Conservation (phyloP, 2,113 vertebrate species). For the Noctilio leporinus region DNA sequence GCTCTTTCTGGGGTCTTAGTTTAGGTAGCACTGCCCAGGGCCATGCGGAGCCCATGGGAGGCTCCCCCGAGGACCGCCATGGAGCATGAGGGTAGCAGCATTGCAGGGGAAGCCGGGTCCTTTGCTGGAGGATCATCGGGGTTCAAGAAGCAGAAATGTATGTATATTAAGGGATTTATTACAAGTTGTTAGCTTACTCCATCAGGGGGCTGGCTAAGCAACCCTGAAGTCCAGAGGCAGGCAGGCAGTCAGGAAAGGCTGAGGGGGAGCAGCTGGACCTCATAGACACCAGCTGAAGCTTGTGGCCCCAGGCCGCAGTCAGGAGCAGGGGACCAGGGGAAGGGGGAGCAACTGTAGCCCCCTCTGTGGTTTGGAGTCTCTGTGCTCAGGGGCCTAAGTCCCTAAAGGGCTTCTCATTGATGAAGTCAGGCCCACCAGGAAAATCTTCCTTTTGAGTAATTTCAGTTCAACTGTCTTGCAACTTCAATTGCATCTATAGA, state of each 20-base stretch:
- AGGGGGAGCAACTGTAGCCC: background rate
- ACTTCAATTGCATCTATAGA: background rate
- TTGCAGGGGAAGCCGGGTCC: background rate
- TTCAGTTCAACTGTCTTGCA: background rate
- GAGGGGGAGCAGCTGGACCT: background rate
- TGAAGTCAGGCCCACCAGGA: background rate
- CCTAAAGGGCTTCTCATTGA: background rate
- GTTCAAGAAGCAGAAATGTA: background rate
- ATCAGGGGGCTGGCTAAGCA: rapidly evolving
- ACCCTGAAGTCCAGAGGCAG: background rate
- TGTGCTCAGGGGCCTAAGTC: background rate
- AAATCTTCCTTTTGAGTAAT: background rate
- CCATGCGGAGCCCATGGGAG: background rate
- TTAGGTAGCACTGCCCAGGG: background rate
- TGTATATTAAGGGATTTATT: background rate
- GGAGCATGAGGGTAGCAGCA: background rate
- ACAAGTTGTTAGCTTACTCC: background rate
- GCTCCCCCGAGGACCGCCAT: background rate
- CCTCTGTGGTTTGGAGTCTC: background rate
- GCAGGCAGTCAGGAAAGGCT: background rate
- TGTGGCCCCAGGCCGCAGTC: background rate
- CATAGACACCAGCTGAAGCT: background rate
- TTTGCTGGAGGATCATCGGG: background rate
- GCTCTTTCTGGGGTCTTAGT: background rate
- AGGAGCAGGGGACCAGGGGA: rapidly evolving